Base-by-base conservation (phyloP, 2,888 invertebrate species). In the Mylabris sibirica region DNA sequence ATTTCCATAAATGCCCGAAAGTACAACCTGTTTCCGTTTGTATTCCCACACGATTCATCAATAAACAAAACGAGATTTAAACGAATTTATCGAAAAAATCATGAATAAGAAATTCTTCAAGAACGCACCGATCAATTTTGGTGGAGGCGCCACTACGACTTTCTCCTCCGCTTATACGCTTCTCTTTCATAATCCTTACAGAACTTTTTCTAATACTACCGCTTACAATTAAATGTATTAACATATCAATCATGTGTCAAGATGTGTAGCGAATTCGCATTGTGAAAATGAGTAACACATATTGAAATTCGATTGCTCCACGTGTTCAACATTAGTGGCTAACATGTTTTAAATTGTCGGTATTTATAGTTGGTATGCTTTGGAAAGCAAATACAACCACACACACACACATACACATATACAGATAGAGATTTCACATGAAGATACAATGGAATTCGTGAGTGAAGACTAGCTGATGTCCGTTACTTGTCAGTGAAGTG, bases 371-470 rank as follows among this genome's bases (percentile, higher is more conserved):
- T 73, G 78, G 79, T 80, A 80, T 78, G 79, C 76, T 77, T 80
- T 78, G 78, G 76, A 80, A 81, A 81, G 80, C 80, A 80, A 79
- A 38, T 11, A 44, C 17, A 44, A 6, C 3, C 8, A 38, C 38
- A 38, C 11, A 35, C 12, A 35, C 35, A 35, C n/a, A 14, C 11
- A 35, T 9, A 35, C 41, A 41, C n/a, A 81, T 78, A 81, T 49
- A 49, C 77, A 81, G 77, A 82, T 79, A 77, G 77, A 81, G 83
- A 83, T 83, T 84, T 84, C 83, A 82, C 83, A 84, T 80, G 78
- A 76, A 82, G 83, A 84, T 84, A 83, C 81, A 82, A 81, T 82
- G 81, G 80, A 81, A 81, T 82, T 83, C 83, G 83, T 83, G 83
- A 83, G 82, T 80, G 80, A 78, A 77, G 81, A 79, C 79, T 78